Base-by-base conservation (phyloP, 2,113 vertebrate genomes). In the Malurus melanocephalus region DNA sequence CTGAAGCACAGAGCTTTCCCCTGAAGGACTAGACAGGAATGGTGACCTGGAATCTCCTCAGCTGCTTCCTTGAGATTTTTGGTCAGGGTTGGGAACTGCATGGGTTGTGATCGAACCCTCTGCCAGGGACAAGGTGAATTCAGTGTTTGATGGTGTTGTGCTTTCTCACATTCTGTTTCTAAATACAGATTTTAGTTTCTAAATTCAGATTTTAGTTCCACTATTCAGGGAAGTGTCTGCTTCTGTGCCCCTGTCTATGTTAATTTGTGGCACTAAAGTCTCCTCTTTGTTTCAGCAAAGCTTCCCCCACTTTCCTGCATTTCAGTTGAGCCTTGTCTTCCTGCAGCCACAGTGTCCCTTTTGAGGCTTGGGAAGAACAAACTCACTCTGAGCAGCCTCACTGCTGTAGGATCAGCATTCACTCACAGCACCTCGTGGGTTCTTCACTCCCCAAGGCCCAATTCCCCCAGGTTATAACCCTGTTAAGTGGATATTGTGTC, bases 221-320 rank as follows among this genome's bases (percentile, higher is more conserved):
- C 8, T 43, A 77, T 62, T 56, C n/a, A 62, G 52, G 55, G 57
- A 32, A 33, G 10, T 2, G 0, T n/a, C 48, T 62, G 32, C 6
- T 8, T 10, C 5, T 0, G 0, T 57, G 11, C 27, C 27, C 10
- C 32, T 51, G 11, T 10, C 1, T 3, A 45, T 74, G 27, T 27
- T 60, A 40, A 48, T 22, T 23, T 60, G 60, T 71, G 38, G 22
- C 28, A 30, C 23, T 64, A 2, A 33, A 61, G 27, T 42, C 11
- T 83, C 15, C 33, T 57, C 23, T 24, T 5, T 23, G 0, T 9
- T 18, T 32, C 49, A 56, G 9, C n/a, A 60, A 60, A 77, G 46
- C 7, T 42, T 66, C 19, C 9, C 66, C 43, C 4, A 2, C 24
- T 74, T 85, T 48, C 17, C 32, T 26, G 2, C 9, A 1, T 28